Evolutionary conservation across 2,888 invertebrate genomes (phyloP).

Genomic region (Ganaspis brasiliensis): DNA sequence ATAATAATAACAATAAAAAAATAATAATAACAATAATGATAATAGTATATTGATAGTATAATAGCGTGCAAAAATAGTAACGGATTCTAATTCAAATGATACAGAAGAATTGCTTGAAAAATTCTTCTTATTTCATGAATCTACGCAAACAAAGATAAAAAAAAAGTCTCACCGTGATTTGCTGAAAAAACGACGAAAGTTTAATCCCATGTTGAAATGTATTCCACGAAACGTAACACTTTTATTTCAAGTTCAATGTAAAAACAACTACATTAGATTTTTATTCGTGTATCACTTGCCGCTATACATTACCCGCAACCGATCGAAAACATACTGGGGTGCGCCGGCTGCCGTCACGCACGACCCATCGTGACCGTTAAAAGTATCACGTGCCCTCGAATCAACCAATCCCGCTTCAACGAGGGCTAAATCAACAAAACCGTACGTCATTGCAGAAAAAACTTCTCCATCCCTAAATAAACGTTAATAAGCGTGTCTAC

Average conservation of each 20-base stretch:
- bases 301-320: conserved; percentile 30
- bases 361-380: conserved; percentile 34
- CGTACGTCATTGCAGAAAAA: conserved; percentile 13
- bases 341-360: conserved; percentile 40
- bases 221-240: background rate
- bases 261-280: background rate
- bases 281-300: background rate
- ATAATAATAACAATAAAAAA: too few species aligned
- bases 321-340: conserved; percentile 38
- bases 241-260: background rate
- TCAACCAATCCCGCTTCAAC: conserved; percentile 27
- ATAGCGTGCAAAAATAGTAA: too few species aligned
- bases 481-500: conserved; percentile 14
- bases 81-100: too few species aligned
- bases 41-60: too few species aligned
- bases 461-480: conserved; percentile 2
- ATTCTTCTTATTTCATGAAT: background rate
- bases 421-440: conserved; percentile 26
- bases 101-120: too few species aligned
- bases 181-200: conserved; percentile 28
- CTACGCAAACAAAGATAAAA: background rate
- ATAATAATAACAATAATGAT: too few species aligned
- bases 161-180: conserved; percentile 23
- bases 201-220: conserved; percentile 20
- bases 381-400: conserved; percentile 32